phyloP scores from a whole-genome alignment of 2,797 vertebrate species.

The Oophaga sylvatica region DNA sequence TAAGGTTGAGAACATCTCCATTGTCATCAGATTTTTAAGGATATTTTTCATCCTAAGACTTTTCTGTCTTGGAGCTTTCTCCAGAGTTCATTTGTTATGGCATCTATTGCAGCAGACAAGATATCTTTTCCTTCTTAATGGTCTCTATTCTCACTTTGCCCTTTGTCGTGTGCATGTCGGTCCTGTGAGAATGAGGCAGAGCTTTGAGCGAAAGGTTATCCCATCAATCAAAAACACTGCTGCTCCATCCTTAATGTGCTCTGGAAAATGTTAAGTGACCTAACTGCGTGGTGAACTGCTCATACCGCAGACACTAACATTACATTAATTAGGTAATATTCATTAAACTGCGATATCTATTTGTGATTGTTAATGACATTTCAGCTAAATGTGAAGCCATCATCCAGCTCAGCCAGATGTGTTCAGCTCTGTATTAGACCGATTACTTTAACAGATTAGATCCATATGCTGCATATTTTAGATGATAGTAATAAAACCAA shows the following conservation, averaged over 20 bases:
- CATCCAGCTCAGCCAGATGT: conserved; percentile 50
- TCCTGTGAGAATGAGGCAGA: conserved; percentile 56
- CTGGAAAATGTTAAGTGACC: conserved; percentile 61
- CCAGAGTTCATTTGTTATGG: conserved; percentile 42
- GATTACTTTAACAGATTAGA: conserved; percentile 31
- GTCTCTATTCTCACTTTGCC: conserved; percentile 52
- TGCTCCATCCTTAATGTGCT: conserved; percentile 58
- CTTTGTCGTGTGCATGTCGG: conserved; percentile 50
- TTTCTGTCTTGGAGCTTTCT: conserved; percentile 7
- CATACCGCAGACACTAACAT: conserved; percentile 59
- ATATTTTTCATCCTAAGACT: conserved; percentile 25
- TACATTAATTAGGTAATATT: conserved; percentile 62
- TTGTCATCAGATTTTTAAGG: conserved; percentile 10
- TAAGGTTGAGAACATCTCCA: neutral
- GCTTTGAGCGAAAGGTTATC: conserved; percentile 59
- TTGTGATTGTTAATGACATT: conserved; percentile 60
- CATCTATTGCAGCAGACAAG: conserved; percentile 45
- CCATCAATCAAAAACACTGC: conserved; percentile 56
- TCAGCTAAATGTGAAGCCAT: conserved; percentile 55
- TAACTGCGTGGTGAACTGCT: conserved; percentile 59
- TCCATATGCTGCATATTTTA: conserved; percentile 9
- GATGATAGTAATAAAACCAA: conserved; percentile 34
- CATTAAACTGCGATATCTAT: conserved; percentile 62
- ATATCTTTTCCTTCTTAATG: conserved; percentile 47
- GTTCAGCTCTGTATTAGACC: conserved; percentile 26